Conservation (phyloP, 1,140 invertebrate genomes). For the Apis mellifera region DNA sequence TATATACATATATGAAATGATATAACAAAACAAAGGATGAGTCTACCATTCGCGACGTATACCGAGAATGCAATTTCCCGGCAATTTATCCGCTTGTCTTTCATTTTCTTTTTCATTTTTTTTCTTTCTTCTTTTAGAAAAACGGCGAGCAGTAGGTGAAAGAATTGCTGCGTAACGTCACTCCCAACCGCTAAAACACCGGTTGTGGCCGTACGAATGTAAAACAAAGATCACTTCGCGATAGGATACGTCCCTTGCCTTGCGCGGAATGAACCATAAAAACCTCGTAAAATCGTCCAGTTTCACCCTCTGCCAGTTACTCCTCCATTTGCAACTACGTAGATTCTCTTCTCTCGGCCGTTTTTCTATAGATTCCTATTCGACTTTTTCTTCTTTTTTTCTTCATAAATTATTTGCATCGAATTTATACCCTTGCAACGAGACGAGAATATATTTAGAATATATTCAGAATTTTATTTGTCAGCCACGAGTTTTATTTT, state of each 20-base stretch:
- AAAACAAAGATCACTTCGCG: constrained; percentile 60
- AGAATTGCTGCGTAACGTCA: constrained; percentile 37
- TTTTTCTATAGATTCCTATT: constrained; percentile 8
- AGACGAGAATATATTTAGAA: too few relatives aligned
- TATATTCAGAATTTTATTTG: too few relatives aligned
- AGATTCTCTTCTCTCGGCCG: constrained; percentile 10
- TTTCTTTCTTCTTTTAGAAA: constrained; percentile 13
- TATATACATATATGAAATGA: background rate
- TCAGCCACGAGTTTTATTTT: too few relatives aligned
- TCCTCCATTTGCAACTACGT: constrained; percentile 7
- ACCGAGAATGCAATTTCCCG: constrained; percentile 17
- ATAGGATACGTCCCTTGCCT: constrained; percentile 43
- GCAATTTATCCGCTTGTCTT: background rate
- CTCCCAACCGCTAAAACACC: constrained; percentile 29
- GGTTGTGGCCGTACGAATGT: constrained; percentile 43
- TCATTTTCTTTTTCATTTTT: constrained; percentile 21
- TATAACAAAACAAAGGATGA: background rate
- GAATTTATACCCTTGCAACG: too few relatives aligned
- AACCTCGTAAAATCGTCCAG: constrained; percentile 57
- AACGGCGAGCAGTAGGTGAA: background rate
- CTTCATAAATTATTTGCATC: background rate
- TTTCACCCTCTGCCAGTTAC: constrained; percentile 28
- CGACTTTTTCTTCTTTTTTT: background rate
- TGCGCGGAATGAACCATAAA: constrained; percentile 59
- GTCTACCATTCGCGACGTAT: background rate